Evolutionary conservation across 2,113 vertebrate species (phyloP).

Genomic region (Scolopax mira): DNA sequence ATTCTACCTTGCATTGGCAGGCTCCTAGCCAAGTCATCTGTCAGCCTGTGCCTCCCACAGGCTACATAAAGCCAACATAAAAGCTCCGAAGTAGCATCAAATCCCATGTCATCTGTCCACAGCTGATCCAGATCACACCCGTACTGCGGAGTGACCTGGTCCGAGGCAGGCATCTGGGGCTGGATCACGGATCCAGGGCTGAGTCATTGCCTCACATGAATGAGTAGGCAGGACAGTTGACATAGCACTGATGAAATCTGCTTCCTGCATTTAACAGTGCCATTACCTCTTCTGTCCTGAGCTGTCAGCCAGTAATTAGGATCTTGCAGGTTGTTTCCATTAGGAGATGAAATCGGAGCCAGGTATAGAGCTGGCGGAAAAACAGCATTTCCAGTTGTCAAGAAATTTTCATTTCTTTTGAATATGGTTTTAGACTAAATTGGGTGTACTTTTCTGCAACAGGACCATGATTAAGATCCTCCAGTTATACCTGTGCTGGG

Average conservation of each 20-base stretch:
- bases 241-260: constrained; percentile 27
- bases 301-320: constrained; percentile 37
- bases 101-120: not conserved
- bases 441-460: not conserved
- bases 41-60: not conserved
- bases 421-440: not conserved
- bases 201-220: constrained; percentile 15
- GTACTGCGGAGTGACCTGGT: not conserved
- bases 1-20: not conserved
- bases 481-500: not conserved
- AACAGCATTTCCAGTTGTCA: constrained; percentile 37
- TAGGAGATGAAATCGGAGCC: constrained; percentile 26
- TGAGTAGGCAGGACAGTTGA: not conserved
- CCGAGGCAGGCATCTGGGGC: not conserved
- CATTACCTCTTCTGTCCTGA: constrained; percentile 6
- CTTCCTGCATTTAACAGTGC: constrained; percentile 23
- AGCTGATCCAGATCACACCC: not conserved
- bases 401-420: constrained; percentile 14
- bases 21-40: not conserved
- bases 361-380: constrained; percentile 22
- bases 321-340: constrained; percentile 58
- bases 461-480: not conserved
- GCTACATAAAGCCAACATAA: not conserved
- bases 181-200: not conserved
- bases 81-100: not conserved